Evolutionary conservation across 1,140 invertebrate genomes (phyloP).

Genomic region (Gonioctena quinquepunctata): DNA sequence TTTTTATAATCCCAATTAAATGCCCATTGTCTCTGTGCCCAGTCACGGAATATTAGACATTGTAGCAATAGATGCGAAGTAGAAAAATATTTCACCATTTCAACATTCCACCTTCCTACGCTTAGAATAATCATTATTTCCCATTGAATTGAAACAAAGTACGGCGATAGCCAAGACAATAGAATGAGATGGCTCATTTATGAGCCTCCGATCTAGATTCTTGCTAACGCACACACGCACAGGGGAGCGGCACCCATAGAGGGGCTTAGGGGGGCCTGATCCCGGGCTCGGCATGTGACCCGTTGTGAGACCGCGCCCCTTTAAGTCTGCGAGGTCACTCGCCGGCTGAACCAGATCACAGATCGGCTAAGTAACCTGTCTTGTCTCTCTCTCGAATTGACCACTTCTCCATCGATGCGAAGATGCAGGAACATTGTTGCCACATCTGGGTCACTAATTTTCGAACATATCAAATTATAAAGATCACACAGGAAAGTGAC

Average conservation of each 20-base stretch:
- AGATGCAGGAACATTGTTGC: background rate
- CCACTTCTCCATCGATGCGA: background rate
- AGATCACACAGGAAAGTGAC: background rate
- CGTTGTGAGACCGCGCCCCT: conserved; percentile 12
- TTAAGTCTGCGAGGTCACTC: conserved; percentile 19
- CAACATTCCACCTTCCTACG: background rate
- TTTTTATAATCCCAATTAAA: too few relatives aligned
- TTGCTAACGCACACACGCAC: conserved; percentile 2
- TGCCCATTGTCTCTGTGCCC: too few relatives aligned
- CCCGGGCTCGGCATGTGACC: conserved; percentile 16
- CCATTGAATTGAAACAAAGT: background rate
- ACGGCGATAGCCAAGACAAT: background rate
- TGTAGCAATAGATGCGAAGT: too few relatives aligned
- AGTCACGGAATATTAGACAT: too few relatives aligned
- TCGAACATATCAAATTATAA: background rate
- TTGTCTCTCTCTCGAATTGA: conserved; percentile 15
- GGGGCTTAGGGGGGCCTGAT: background rate
- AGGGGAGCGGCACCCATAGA: background rate
- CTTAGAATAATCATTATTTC: background rate
- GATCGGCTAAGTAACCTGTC: conserved; percentile 20
- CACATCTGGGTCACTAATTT: background rate
- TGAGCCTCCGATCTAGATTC: background rate
- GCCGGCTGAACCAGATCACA: conserved; percentile 17
- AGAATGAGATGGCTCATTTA: background rate
- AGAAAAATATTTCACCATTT: background rate